These are phyloP conservation scores for Austrolebias charrua DNA, from an alignment of 2,797 vertebrate genomes.

Conservation along the genomic window DNA sequence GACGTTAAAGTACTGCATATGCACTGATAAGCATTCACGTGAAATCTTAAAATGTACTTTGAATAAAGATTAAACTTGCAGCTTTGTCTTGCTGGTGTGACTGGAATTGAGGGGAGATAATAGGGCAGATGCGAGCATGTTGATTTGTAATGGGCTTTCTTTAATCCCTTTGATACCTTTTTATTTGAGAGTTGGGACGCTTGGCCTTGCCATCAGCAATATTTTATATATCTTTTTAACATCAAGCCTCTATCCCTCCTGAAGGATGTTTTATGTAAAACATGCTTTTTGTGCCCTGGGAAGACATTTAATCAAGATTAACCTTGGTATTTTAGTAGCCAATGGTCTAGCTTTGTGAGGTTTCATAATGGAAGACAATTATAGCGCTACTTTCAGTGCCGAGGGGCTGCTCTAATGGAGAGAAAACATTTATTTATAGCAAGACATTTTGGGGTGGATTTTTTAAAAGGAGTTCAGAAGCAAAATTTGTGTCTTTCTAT, in stretches of 20 bases:
- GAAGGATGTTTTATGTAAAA: conserved; percentile 79
- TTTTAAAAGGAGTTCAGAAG: conserved; percentile 39
- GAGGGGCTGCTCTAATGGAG: conserved; percentile 56
- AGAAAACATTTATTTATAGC: conserved; percentile 56
- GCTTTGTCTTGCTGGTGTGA: conserved; percentile 51
- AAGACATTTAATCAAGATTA: conserved; percentile 79
- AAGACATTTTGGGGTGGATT: conserved; percentile 37
- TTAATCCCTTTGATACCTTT: conserved; percentile 71
- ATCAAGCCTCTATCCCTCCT: conserved; percentile 59
- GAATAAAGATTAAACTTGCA: conserved; percentile 45
- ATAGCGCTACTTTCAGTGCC: conserved; percentile 59
- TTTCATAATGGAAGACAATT: conserved; percentile 76
- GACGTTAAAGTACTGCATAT: conserved; percentile 27
- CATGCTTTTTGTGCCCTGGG: conserved; percentile 71
- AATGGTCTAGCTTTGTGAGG: conserved; percentile 71
- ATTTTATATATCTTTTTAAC: conserved; percentile 64
- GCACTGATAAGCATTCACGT: conserved; percentile 39
- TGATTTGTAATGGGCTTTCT: conserved; percentile 72
- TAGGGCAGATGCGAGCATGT: conserved; percentile 59
- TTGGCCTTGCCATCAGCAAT: conserved; percentile 75
- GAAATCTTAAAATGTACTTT: conserved; percentile 60
- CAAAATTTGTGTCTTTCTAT: conserved; percentile 7
- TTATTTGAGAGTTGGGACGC: conserved; percentile 66
- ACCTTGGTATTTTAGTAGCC: conserved; percentile 79
- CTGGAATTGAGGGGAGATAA: conserved; percentile 67